A percentile compares a stretch with the other conserved stretches of the same genome.
These are phyloP conservation scores for Butorides virescens DNA, from an alignment of 2,113 vertebrate species.

Conservation along the genomic window DNA sequence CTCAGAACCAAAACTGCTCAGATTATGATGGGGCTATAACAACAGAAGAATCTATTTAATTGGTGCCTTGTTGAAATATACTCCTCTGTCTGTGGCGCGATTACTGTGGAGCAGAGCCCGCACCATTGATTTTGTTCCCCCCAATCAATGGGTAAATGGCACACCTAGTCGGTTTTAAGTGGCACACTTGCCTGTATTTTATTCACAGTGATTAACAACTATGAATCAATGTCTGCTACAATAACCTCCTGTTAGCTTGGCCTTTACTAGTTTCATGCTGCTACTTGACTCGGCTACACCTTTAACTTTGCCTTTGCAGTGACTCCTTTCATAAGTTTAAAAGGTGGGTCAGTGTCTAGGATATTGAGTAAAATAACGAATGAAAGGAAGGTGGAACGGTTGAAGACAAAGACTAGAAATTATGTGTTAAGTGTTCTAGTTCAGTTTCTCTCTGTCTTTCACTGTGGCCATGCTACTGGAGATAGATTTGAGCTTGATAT, in stretches of 20 bases:
- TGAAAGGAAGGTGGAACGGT: not conserved
- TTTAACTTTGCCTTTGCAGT: not conserved
- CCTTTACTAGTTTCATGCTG: not conserved
- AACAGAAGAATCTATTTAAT: not conserved
- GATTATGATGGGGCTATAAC: not conserved
- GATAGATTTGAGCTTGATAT: not conserved
- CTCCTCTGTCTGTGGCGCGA: not conserved
- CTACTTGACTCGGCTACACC: accelerated
- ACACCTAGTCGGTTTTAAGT: not conserved
- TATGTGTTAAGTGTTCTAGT: not conserved
- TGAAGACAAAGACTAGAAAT: not conserved
- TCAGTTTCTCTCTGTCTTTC: not conserved
- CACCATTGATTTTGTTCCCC: not conserved
- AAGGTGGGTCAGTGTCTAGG: not conserved
- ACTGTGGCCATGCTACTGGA: not conserved
- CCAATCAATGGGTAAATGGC: not conserved
- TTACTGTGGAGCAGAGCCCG: not conserved
- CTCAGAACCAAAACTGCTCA: not conserved
- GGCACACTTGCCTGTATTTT: not conserved
- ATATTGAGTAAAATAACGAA: not conserved
- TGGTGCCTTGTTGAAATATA: not conserved
- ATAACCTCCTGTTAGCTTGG: not conserved
- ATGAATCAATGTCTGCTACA: not conserved
- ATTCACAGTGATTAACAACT: not conserved
- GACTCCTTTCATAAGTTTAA: not conserved